A percentile compares a stretch with the other conserved stretches of the same genome.
phyloP scores from a whole-genome alignment of 1,140 invertebrate species.

The Nephila pilipes region DNA sequence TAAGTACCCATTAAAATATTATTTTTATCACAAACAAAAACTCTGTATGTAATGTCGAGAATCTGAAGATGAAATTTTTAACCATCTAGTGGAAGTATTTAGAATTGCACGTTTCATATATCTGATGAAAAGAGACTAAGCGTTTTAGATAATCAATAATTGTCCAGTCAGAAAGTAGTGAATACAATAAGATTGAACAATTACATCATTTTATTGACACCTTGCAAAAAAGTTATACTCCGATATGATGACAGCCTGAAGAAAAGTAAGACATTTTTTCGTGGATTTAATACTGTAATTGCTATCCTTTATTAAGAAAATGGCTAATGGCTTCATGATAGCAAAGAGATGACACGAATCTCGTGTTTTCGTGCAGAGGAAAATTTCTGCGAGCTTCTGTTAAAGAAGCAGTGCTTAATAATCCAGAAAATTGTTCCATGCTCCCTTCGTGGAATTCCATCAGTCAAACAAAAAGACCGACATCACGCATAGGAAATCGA shows the following conservation, averaged over 20 bases:
- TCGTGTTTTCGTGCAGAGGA: not conserved
- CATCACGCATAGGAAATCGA: constrained; percentile 21
- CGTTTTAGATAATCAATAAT: no score
- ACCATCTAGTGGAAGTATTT: no score
- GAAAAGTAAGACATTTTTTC: not conserved
- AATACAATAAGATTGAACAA: no score
- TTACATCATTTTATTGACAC: not conserved
- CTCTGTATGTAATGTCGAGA: no score
- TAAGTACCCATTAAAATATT: no score
- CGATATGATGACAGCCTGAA: not conserved
- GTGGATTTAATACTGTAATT: not conserved
- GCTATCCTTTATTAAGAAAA: not conserved
- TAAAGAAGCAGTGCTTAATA: not conserved
- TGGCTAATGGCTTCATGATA: not conserved
- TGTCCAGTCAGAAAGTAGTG: no score
- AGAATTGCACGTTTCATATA: no score
- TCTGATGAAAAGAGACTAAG: no score
- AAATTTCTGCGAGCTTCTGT: not conserved
- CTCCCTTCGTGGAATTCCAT: not conserved
- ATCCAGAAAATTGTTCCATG: constrained; percentile 32
- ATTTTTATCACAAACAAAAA: no score
- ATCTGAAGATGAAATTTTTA: no score
- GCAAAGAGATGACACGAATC: not conserved
- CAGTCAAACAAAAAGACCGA: constrained; percentile 15
- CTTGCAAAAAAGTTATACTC: not conserved